Evolutionary conservation across 2,113 vertebrate genomes (phyloP), one percentile per base, ranked within the genome.

Genomic region (Forbesichthys agassizii): DNA sequence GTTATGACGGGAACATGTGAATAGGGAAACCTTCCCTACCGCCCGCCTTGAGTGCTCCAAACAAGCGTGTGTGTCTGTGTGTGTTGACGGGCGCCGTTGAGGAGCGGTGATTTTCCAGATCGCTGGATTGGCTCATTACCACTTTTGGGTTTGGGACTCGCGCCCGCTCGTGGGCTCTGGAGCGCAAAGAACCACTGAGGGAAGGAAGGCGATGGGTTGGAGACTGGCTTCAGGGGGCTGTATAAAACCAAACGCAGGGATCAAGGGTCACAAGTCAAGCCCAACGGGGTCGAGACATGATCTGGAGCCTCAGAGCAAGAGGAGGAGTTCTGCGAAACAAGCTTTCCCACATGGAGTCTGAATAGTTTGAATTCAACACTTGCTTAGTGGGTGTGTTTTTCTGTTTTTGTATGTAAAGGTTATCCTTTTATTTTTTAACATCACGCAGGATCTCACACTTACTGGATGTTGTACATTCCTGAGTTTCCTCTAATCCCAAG

Each of bases 51-150:
- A 9, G 55, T n/a, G 13, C 55, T 57, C 55, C 55, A 57, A 52
- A 14, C 10, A 51, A 54, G 64, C n/a, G 62, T 36, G 48, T 42
- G 60, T 42, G 53, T 60, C 68, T 20, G 58, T 61, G 11, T 74
- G 54, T 56, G 3, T 2, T 47, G 33, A 58, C n/a, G 68, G 71
- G 72, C 57, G 48, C 13, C 0, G 33, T 64, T 55, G 55, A 78
- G 71, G 75, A 76, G 69, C 58, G 66, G 81, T 63, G 80, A 73
- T 81, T 86, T 79, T 85, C 75, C 73, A 80, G 71, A 77, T 82
- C 75, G 74, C 76, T 68, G 81, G 65, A 86, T 88, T 75, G 78
- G 68, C 61, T 80, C 82, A 87, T 84, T 86, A 69, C 53, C 70
- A 62, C 71, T 78, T 42, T 79, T 79, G 77, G 82, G 51, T 79